Base-by-base conservation (phyloP, 2,888 invertebrate genomes). In the Galeruca laticollis region DNA sequence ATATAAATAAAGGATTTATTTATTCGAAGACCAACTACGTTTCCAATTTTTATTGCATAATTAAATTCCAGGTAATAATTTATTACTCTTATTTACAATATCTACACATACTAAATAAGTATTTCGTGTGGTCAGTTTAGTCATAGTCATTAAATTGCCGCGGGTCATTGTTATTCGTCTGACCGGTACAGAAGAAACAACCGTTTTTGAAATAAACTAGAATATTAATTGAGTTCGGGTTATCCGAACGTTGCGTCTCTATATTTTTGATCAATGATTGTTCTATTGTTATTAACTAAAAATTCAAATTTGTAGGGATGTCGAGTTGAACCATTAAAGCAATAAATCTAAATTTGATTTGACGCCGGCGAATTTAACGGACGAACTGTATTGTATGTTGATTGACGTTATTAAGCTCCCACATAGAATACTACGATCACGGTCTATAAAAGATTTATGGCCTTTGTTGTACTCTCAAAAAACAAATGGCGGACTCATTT, bases 321-420 rank as follows among this genome's bases (percentile, higher is more conserved):
- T 47, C 47, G 18, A 47, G 15, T 18, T 18, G 47, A 47, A 47
- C 18, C 47, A 47, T 60, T 66, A 59, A 69, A 69, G 62, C 71
- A 62, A 69, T 72, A 72, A 72, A 72, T 72, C 65, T 69, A 65
- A 69, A 66, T 69, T 69, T 68, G 63, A 66, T 60, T 54, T 40
- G 60, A 63, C 52, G 54, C 54, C 13, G 54, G 54, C n/a, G 47
- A 62, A 40, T 68, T 68, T 62, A 71, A 60, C 65, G 68, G 47
- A 69, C 67, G 62, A 64, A 69, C 64, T 69, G 73, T 69, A 71
- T 73, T 73, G 71, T 71, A 73, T 71, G 73, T 65, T 73, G 73
- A 73, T 69, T 73, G 73, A 71, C 71, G 64, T 63, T 69, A 70
- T 72, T 72, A 68, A 57, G 70, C 70, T 72, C 68, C 72, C 72